Conservation (phyloP, 2,113 vertebrate species). For the Channa maculata region DNA sequence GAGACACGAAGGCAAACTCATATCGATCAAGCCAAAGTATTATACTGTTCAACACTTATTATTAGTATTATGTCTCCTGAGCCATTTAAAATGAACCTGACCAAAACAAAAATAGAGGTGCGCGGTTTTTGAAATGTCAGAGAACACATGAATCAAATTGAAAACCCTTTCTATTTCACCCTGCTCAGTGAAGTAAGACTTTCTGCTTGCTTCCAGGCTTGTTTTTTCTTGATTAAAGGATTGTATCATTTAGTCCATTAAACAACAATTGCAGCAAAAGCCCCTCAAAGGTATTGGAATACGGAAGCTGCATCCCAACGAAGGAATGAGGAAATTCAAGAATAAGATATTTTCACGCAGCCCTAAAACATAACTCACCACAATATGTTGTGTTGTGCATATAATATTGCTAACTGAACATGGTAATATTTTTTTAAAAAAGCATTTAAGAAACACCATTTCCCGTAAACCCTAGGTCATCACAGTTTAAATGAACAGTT, state of each 20-base stretch:
- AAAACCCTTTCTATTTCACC: constrained; percentile 68
- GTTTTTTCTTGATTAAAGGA: constrained; percentile 53
- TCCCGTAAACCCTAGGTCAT: not conserved
- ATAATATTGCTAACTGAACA: not conserved
- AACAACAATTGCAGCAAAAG: constrained; percentile 33
- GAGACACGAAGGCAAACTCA: constrained; percentile 35
- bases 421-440: not conserved
- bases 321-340: not conserved
- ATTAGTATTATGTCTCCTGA: constrained; percentile 14
- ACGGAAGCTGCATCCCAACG: constrained; percentile 13
- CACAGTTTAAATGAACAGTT: too few species aligned
- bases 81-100: constrained; percentile 29
- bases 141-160: constrained; percentile 67
- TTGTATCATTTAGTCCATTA: constrained; percentile 33
- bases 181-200: constrained; percentile 74
- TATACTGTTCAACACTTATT: not conserved
- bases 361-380: not conserved
- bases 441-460: not conserved
- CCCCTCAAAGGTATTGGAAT: constrained; percentile 9
- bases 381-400: not conserved
- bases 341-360: not conserved
- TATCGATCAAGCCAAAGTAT: constrained; percentile 44
- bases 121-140: constrained; percentile 77
- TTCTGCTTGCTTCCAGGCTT: constrained; percentile 61
- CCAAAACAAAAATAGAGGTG: constrained; percentile 13